Evolutionary conservation across 2,888 invertebrate genomes (phyloP).

Genomic region (Trachelus stipa): DNA sequence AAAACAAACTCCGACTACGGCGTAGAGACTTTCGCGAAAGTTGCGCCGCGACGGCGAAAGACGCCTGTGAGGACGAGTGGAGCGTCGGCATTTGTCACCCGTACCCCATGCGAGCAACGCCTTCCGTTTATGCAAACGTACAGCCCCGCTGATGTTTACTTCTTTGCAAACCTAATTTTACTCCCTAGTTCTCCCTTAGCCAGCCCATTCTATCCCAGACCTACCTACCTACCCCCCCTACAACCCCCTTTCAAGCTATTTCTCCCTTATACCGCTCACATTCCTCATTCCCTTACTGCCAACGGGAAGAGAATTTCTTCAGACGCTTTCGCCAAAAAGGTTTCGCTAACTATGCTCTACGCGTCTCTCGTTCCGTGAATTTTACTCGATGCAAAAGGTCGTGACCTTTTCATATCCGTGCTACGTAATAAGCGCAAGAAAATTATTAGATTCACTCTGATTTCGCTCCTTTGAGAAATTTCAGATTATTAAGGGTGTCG

Average conservation of each 20-base stretch:
- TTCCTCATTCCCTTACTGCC: not conserved
- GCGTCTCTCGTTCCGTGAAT: not conserved
- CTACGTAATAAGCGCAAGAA: not conserved
- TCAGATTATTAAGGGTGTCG: no score
- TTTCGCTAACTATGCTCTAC: not conserved
- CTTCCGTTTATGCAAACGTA: conserved; percentile 60
- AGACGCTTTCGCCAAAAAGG: conserved; percentile 4
- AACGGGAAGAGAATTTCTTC: not conserved
- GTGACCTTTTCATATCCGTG: not conserved
- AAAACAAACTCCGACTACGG: conserved; percentile 47
- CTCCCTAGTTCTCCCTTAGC: conserved; percentile 37
- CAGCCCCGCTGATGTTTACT: conserved; percentile 58
- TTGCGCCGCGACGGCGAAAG: conserved; percentile 34
- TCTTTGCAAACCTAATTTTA: conserved; percentile 64
- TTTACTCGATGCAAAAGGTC: not conserved
- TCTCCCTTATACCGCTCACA: conserved; percentile 6
- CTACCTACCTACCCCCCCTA: conserved; percentile 8
- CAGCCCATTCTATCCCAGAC: conserved; percentile 8
- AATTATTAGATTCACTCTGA: not conserved
- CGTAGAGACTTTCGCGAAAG: conserved; percentile 42
- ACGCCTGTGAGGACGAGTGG: conserved; percentile 30
- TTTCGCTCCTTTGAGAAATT: not conserved
- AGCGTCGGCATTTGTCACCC: conserved; percentile 56
- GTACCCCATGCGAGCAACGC: conserved; percentile 51
- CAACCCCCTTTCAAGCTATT: conserved; percentile 15